These are phyloP conservation scores for Zootoca vivipara DNA, from an alignment of 2,113 vertebrate species.

Conservation along the genomic window DNA sequence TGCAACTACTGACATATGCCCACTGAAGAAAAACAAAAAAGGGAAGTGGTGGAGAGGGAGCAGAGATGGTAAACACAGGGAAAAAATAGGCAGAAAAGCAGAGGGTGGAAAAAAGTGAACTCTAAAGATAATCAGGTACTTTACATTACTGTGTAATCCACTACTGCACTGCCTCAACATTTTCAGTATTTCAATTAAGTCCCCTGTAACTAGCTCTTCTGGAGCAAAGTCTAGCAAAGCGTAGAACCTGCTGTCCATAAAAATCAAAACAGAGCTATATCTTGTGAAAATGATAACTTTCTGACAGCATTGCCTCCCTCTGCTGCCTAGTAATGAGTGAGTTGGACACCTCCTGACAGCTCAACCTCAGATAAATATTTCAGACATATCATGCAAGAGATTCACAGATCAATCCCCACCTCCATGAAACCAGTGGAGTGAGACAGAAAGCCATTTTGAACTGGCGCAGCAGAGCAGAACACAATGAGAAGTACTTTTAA, in stretches of 20 bases:
- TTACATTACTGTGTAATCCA: slow-evolving; percentile 15
- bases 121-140: not conserved
- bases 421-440: slow-evolving; percentile 60
- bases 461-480: slow-evolving; percentile 55
- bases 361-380: slow-evolving; percentile 73
- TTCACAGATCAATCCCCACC: slow-evolving; percentile 72
- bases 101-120: not conserved
- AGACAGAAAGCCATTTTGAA: slow-evolving; percentile 70
- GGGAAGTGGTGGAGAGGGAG: slow-evolving; percentile 2
- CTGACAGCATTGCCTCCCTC: slow-evolving; percentile 65
- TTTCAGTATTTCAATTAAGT: slow-evolving; percentile 49
- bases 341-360: slow-evolving; percentile 70
- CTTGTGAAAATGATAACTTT: slow-evolving; percentile 61
- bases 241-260: slow-evolving; percentile 47
- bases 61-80: not conserved
- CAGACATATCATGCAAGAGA: slow-evolving; percentile 71
- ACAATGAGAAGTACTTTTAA: slow-evolving; percentile 41
- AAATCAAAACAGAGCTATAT: slow-evolving; percentile 56
- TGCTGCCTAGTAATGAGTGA: slow-evolving; percentile 69
- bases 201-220: slow-evolving; percentile 26
- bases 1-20: slow-evolving; percentile 14
- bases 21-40: slow-evolving; percentile 27
- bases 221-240: slow-evolving; percentile 40
- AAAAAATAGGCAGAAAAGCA: not conserved
- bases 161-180: slow-evolving; percentile 30